Percentiles rank a stretch among this genome's conserved stretches.
Evolutionary conservation across 2,888 invertebrate species (phyloP).

Genomic region (Rhagonycha fulva): DNA sequence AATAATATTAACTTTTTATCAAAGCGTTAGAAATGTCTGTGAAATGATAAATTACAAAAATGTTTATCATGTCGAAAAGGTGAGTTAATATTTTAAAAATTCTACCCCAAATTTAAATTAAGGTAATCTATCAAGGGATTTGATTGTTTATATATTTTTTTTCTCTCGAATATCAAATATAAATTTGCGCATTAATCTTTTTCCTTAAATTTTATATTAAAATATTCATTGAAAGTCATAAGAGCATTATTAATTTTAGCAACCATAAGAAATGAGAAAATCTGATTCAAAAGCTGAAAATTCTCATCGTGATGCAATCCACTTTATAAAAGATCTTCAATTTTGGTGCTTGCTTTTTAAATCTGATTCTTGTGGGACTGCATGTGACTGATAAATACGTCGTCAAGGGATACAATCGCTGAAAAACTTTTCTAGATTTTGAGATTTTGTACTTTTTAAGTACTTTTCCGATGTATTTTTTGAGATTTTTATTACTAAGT

Average conservation of each 20-base stretch:
- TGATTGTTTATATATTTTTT: background rate
- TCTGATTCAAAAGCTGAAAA: constrained; percentile 21
- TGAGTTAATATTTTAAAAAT: background rate
- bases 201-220: background rate
- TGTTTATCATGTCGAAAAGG: background rate
- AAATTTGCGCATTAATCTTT: background rate
- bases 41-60: background rate
- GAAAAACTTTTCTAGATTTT: constrained; percentile 16
- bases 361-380: constrained; percentile 30
- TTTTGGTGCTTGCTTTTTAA: constrained; percentile 26
- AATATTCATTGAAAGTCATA: constrained; percentile 1
- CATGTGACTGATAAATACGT: constrained; percentile 30
- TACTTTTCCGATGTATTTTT: background rate
- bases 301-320: constrained; percentile 26
- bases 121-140: constrained; percentile 1
- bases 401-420: constrained; percentile 22
- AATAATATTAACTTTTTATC: background rate
- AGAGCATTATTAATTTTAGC: constrained; percentile 18
- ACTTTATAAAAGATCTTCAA: constrained; percentile 27
- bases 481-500: background rate
- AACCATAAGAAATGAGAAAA: constrained; percentile 15
- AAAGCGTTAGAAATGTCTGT: background rate
- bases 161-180: background rate
- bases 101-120: background rate
- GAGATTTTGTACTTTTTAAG: background rate